phyloP scores from a whole-genome alignment of 2,797 vertebrate species.

The Etheostoma perlongum region DNA sequence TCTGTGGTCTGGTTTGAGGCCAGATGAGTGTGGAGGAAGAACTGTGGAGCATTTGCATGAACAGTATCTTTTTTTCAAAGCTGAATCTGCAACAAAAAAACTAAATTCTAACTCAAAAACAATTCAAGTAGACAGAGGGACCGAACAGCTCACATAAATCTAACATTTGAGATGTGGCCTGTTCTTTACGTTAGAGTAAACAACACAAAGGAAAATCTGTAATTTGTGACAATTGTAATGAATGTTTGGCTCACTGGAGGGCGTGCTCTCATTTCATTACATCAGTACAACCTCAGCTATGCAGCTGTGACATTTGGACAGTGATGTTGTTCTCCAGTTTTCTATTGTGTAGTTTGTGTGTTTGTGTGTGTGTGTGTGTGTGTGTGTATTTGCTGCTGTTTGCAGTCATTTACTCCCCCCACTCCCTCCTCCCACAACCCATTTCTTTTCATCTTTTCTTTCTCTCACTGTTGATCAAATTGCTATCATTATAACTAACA shows the following conservation, averaged over 20 bases:
- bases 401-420: neutral
- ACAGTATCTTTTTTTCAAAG: constrained; percentile 3
- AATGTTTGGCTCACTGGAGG: constrained; percentile 58
- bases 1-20: constrained; percentile 61
- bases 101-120: neutral
- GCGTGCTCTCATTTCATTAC: constrained; percentile 43
- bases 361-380: too few relatives aligned
- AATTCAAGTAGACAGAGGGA: constrained; percentile 11
- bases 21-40: constrained; percentile 40
- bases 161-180: neutral
- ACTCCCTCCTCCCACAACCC: too few relatives aligned
- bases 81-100: constrained; percentile 28
- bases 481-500: neutral
- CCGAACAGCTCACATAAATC: neutral
- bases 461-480: neutral
- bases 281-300: constrained; percentile 35
- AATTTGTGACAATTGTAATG: constrained; percentile 45
- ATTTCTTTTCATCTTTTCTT: neutral
- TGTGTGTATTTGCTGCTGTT: too few relatives aligned
- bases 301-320: constrained; percentile 12
- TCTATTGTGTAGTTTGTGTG: constrained; percentile 3
- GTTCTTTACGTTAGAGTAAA: constrained; percentile 25
- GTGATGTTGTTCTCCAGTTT: constrained; percentile 13
- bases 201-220: neutral
- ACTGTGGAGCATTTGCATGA: constrained; percentile 20